phyloP scores from a whole-genome alignment of 2,888 invertebrate species.

The Nomada lathburiana region DNA sequence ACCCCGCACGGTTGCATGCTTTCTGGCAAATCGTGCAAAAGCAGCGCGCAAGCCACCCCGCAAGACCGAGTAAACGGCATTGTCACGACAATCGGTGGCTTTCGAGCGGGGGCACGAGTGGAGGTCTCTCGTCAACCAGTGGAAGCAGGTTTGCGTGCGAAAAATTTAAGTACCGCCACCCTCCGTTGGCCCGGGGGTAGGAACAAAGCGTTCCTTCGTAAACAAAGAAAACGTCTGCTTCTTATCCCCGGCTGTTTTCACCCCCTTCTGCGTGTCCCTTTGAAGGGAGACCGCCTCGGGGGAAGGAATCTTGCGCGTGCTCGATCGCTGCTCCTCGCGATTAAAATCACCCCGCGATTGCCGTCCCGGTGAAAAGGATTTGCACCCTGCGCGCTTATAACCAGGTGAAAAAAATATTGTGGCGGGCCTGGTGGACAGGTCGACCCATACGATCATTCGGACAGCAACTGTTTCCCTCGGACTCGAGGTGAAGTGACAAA shows the following conservation, averaged over 20 bases:
- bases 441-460: no score
- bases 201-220: slow-evolving; percentile 46
- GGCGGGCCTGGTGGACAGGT: no score
- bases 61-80: slow-evolving; percentile 18
- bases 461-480: no score
- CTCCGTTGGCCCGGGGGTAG: not conserved
- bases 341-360: slow-evolving; percentile 61
- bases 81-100: slow-evolving; percentile 13
- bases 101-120: slow-evolving; percentile 14
- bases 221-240: slow-evolving; percentile 56
- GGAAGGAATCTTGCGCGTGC: slow-evolving; percentile 38
- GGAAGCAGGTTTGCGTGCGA: slow-evolving; percentile 31
- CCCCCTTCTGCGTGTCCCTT: slow-evolving; percentile 25
- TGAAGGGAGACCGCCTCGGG: slow-evolving; percentile 29
- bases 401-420: no score
- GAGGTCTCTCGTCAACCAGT: slow-evolving; percentile 15
- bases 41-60: not conserved
- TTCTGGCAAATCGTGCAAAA: not conserved
- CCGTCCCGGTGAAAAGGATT: slow-evolving; percentile 19
- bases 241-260: slow-evolving; percentile 26
- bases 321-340: slow-evolving; percentile 49
- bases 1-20: not conserved
- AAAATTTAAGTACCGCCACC: slow-evolving; percentile 44
- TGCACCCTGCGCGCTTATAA: no score
- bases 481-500: no score